Evolutionary conservation across 2,888 invertebrate species (phyloP).

Genomic region (Campoplex nolae): DNA sequence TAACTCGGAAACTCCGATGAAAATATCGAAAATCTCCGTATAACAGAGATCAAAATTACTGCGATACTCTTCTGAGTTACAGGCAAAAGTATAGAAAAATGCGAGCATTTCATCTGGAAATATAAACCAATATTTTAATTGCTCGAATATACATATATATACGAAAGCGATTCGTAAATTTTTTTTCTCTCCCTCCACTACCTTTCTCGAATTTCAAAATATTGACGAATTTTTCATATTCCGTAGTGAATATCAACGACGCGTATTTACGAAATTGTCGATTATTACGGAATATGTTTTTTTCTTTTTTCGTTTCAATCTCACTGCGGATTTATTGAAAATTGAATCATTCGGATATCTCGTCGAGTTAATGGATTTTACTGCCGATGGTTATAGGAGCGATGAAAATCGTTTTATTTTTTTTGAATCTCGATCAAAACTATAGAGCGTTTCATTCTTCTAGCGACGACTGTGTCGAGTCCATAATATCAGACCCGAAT

Average conservation of each 20-base stretch:
- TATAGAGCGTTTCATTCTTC: not conserved
- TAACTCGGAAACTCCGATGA: not conserved
- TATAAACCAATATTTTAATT: too few species aligned
- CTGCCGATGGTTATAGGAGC: not conserved
- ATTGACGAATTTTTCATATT: not conserved
- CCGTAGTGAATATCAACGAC: not conserved
- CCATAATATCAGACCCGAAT: not conserved
- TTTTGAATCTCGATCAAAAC: not conserved
- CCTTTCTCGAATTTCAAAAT: not conserved
- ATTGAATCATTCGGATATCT: not conserved
- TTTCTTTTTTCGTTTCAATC: not conserved
- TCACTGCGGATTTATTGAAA: not conserved
- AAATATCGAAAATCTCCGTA: not conserved
- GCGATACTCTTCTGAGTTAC: not conserved
- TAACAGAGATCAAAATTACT: not conserved
- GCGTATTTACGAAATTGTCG: not conserved
- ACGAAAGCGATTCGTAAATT: not conserved
- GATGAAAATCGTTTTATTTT: not conserved
- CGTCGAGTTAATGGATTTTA: not conserved
- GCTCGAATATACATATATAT: too few species aligned
- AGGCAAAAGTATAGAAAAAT: not conserved
- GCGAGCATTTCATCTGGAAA: too few species aligned
- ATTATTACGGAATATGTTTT: too few species aligned
- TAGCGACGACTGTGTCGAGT: not conserved
- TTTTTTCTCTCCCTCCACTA: not conserved